Conservation (phyloP, 2,888 invertebrate genomes). For the Hofmannophila pseudospretella region DNA sequence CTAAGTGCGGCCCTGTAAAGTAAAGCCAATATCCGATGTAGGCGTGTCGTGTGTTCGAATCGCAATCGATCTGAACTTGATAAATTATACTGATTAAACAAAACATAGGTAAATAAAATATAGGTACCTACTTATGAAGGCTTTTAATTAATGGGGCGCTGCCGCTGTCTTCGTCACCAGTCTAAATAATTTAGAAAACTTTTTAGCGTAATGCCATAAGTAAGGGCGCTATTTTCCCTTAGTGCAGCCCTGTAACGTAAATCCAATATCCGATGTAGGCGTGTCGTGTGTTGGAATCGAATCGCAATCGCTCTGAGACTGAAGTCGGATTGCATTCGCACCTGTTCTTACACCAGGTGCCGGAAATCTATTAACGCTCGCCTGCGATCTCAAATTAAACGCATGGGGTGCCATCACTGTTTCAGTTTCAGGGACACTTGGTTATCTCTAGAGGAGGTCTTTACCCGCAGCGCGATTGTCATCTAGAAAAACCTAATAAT, state of each 20-base stretch:
- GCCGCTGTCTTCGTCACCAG: no score
- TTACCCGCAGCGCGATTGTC: no score
- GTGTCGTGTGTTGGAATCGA: constrained; percentile 1
- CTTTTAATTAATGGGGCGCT: no score
- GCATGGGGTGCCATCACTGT: not conserved
- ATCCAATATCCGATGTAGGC: constrained; percentile 17
- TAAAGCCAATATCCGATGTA: constrained; percentile 17
- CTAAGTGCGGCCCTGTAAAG: not conserved
- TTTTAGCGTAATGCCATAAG: no score
- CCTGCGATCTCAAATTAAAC: constrained; percentile 5
- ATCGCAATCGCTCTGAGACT: constrained; percentile 5
- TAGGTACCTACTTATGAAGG: no score
- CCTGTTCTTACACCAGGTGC: constrained; percentile 63
- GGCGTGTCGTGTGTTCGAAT: constrained; percentile 7
- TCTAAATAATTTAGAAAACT: no score
- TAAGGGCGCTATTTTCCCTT: not conserved
- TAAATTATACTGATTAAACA: no score
- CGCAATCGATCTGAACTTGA: no score
- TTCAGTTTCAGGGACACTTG: no score
- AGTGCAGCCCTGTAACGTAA: constrained; percentile 5
- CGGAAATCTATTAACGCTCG: constrained; percentile 56
- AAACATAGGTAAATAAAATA: no score
- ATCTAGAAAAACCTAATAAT: no score
- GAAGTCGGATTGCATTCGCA: constrained; percentile 21
- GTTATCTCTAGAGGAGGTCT: no score